phyloP scores from a whole-genome alignment of 2,888 invertebrate species.

The Epiblema foenella region DNA sequence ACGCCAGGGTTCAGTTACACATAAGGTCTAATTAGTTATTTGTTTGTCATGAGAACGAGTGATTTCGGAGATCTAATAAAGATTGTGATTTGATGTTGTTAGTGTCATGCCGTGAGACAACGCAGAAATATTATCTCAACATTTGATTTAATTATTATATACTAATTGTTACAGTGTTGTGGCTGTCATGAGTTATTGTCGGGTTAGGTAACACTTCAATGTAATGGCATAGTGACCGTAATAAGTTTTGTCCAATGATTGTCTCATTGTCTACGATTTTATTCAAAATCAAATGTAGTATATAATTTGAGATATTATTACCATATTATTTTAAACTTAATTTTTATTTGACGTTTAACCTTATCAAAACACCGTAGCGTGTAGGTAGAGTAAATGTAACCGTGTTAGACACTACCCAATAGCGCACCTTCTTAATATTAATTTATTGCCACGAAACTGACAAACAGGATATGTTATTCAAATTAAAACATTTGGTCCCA shows the following conservation, averaged over 20 bases:
- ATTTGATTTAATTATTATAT: conserved; percentile 33
- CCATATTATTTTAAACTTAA: not conserved
- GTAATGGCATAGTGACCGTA: conserved; percentile 2
- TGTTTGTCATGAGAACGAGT: conserved; percentile 38
- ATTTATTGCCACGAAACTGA: no score
- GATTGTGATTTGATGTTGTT: conserved; percentile 14
- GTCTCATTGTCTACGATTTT: not conserved
- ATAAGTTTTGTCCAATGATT: not conserved
- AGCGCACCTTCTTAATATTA: no score
- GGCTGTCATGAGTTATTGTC: conserved; percentile 28
- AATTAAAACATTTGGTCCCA: no score
- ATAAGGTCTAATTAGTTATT: conserved; percentile 29
- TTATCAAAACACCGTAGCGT: no score
- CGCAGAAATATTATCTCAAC: conserved; percentile 15
- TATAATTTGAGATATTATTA: no score
- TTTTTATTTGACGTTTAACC: not conserved
- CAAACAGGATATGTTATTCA: no score
- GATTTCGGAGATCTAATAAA: conserved; percentile 29
- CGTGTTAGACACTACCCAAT: no score
- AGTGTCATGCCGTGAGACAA: conserved; percentile 31
- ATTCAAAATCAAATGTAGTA: not conserved
- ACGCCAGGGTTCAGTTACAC: conserved; percentile 5
- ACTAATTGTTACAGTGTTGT: conserved; percentile 32
- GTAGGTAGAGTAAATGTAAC: no score
- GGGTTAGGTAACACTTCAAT: conserved; percentile 10